Evolutionary conservation across 2,113 vertebrate genomes (phyloP), one percentile per base, ranked within the genome.

Genomic region (Porphyrio hochstetteri): DNA sequence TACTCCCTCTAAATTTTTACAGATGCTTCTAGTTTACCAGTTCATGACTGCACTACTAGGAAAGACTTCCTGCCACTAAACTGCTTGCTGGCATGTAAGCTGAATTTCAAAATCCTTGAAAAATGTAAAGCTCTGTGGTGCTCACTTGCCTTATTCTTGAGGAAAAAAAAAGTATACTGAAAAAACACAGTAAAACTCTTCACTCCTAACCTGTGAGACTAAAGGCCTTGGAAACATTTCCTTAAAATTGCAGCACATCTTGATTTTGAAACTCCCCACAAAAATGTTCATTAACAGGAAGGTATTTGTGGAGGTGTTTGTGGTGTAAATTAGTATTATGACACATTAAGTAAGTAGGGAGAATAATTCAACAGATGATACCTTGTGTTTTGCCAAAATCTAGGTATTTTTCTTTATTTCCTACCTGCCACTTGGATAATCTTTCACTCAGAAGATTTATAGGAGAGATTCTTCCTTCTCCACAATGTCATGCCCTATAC

Each of bases 11-110:
- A 98, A 98, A 98, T 98, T 98, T 98, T 98, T 98, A 98, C 98
- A 98, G 98, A 98, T 98, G 98, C 98, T 98, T 98, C 97, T 98
- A 98, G 98, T 98, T 98, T 98, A 98, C 98, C 95, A 98, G 98
- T 98, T 98, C 98, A 98, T 98, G 98, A 98, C 98, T 98, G 98
- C 96, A 97, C 97, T 98, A 97, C 97, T 98, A 98, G 97, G 96
- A 98, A 97, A 98, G 98, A 98, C 98, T 98, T 98, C 98, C 98
- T 98, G 98, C 97, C 98, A 98, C 98, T 98, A 98, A 98, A 98
- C 98, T 98, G 97, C 96, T 98, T 96, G 98, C 96, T 98, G 98
- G 98, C 98, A 98, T 98, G 97, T 96, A 97, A 67, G 93, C 96
- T 97, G 98, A 98, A 98, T 98, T 98, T 98, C 98, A 98, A 98